Evolutionary conservation across 2,888 invertebrate species (phyloP).

Genomic region (Apocheima hispidaria): DNA sequence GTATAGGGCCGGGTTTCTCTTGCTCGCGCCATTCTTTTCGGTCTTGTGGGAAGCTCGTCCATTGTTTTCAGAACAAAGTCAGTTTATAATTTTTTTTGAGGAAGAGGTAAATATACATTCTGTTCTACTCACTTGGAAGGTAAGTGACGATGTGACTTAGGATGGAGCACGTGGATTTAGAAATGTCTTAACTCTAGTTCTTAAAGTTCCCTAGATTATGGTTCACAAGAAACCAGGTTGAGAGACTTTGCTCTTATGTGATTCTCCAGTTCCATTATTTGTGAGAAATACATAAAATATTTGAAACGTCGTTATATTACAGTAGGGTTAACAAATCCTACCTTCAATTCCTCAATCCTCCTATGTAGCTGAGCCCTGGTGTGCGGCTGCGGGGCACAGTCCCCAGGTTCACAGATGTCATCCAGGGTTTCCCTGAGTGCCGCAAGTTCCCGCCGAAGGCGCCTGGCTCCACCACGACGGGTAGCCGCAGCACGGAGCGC

Average conservation of each 20-base stretch:
- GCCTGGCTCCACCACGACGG: slow-evolving; percentile 76
- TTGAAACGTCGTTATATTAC: too few species aligned
- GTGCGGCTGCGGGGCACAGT: slow-evolving; percentile 86
- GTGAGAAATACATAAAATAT: too few species aligned
- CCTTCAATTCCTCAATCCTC: slow-evolving; percentile 80
- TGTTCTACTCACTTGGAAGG: too few species aligned
- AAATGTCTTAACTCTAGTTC: too few species aligned
- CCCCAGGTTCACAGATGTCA: slow-evolving; percentile 86
- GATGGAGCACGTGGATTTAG: too few species aligned
- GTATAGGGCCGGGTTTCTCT: not conserved
- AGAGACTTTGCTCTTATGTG: too few species aligned
- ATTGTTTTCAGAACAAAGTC: not conserved
- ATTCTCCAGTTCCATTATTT: not conserved
- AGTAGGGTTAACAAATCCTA: slow-evolving; percentile 44
- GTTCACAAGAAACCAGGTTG: too few species aligned
- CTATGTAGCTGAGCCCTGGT: slow-evolving; percentile 78
- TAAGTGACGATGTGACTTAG: too few species aligned
- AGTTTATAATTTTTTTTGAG: not conserved
- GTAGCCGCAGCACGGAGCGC: slow-evolving; percentile 79
- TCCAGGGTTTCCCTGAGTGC: slow-evolving; percentile 86
- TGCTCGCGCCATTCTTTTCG: not conserved
- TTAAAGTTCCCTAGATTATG: too few species aligned
- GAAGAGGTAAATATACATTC: too few species aligned
- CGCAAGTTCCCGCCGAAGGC: slow-evolving; percentile 87
- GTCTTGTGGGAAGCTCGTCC: not conserved